Evolutionary conservation across 2,888 invertebrate genomes (phyloP).

Genomic region (Chymomyza procnemis): DNA sequence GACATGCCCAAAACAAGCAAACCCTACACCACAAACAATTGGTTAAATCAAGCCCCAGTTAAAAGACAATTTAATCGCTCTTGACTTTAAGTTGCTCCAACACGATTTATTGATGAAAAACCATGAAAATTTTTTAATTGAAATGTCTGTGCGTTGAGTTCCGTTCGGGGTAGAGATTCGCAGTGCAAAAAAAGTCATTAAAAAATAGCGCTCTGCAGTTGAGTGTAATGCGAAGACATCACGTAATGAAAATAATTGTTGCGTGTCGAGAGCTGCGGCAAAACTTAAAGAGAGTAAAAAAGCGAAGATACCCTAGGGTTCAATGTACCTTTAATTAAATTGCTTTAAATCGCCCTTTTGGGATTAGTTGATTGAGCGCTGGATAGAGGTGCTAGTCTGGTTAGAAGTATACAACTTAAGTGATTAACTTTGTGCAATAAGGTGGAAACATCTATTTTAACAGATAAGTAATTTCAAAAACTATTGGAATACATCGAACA

Average conservation of each 20-base stretch:
- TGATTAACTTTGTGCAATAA: no score
- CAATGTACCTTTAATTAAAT: background rate
- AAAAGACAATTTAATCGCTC: background rate
- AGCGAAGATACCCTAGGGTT: background rate
- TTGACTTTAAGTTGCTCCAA: background rate
- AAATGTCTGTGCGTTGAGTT: conserved; percentile 5
- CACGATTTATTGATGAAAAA: conserved; percentile 4
- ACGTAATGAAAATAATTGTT: background rate
- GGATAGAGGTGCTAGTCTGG: no score
- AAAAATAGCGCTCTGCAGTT: background rate
- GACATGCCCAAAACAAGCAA: background rate
- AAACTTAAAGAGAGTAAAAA: background rate
- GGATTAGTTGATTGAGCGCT: background rate
- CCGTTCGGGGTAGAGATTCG: background rate
- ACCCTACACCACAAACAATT: background rate
- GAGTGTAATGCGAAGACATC: background rate
- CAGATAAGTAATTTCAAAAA: no score
- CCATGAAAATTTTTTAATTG: conserved; percentile 27
- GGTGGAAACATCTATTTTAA: no score
- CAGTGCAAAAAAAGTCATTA: background rate
- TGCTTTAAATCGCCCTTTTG: background rate
- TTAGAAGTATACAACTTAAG: no score
- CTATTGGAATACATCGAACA: no score
- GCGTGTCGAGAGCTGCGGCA: background rate
- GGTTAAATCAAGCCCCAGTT: background rate